Base-by-base conservation (phyloP, 2,113 vertebrate genomes). In the Poecilia latipinna region DNA sequence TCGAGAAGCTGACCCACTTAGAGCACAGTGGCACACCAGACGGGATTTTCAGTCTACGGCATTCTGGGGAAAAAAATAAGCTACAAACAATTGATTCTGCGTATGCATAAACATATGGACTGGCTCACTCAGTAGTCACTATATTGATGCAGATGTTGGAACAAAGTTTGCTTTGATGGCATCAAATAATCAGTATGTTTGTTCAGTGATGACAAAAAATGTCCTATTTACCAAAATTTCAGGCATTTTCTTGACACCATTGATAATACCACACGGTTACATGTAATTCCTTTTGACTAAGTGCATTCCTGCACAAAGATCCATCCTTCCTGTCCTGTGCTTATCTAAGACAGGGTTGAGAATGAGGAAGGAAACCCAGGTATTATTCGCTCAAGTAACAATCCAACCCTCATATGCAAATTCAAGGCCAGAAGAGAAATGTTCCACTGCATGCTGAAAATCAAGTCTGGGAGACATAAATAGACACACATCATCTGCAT, bases 1-100 rank as follows among this genome's bases (percentile, higher is more conserved):
- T 78, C 86, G 83, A 86, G 80, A 80, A 75, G 65, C 78, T 93
- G 92, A 92, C 91, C 90, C 88, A 93, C 72, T 91, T 92, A 86
- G 73, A 70, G 80, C 39, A 70, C 83, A 88, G 83, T 60, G 77
- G 71, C 19, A 42, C 78, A 86, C 80, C 89, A 93, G 90, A 91
- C 85, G 35, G 83, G 87, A 72, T 82, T 86, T 84, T 88, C 78
- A 90, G 87, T 87, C 76, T 78, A 39, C 80, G 90, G 86, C 89
- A 85, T 68, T 67, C 77, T 80, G 86, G 88, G 81, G 29, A 29
- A 81, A 82, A 89, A 37, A 80, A 74, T 39, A 78, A 82, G 73
- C 79, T 72, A 71, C 82, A 88, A 86, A 84, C 79, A 90, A 88
- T 73, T 71, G 82, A 82, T 70, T 68, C 85, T 88, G 61, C 75